Evolutionary conservation across 2,797 vertebrate genomes (phyloP).

Genomic region (Danio choprae): DNA sequence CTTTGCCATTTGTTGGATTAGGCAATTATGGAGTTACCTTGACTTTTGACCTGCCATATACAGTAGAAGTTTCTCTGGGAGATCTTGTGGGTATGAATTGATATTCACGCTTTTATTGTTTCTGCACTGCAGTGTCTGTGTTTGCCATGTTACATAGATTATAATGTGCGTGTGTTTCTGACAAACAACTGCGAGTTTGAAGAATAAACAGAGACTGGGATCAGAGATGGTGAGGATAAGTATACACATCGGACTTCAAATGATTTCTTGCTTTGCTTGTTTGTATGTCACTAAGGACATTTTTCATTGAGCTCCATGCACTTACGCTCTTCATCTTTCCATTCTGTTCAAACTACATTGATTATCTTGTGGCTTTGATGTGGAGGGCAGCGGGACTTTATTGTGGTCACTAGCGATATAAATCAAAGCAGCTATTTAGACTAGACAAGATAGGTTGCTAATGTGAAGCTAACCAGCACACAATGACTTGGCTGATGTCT

Average conservation of each 20-base stretch:
- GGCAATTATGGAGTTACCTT: slow-evolving; percentile 27
- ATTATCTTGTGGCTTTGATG: slow-evolving; percentile 32
- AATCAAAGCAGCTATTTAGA: slow-evolving; percentile 22
- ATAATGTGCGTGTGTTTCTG: slow-evolving; percentile 14
- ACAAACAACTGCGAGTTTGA: slow-evolving; percentile 25
- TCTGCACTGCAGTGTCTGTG: neutral
- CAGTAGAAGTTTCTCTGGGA: slow-evolving; percentile 34
- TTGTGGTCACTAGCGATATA: slow-evolving; percentile 15
- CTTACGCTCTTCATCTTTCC: slow-evolving; percentile 20
- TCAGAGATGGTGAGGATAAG: slow-evolving; percentile 9
- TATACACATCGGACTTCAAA: slow-evolving; percentile 37
- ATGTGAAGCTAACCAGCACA: slow-evolving; percentile 21
- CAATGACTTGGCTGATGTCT: slow-evolving; percentile 7
- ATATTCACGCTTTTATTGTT: slow-evolving; percentile 5
- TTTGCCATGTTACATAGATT: slow-evolving; percentile 16
- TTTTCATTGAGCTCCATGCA: slow-evolving; percentile 8
- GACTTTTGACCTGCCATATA: slow-evolving; percentile 6
- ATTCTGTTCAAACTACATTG: slow-evolving; percentile 8
- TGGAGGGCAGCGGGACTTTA: slow-evolving; percentile 5
- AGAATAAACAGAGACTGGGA: slow-evolving; percentile 15
- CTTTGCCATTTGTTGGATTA: slow-evolving; percentile 3
- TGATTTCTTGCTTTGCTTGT: slow-evolving; percentile 27
- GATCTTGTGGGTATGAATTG: slow-evolving; percentile 7
- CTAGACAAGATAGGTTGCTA: slow-evolving; percentile 23
- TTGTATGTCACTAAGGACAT: slow-evolving; percentile 2